Percentiles rank a stretch among this genome's conserved stretches.
Conservation (phyloP, 2,113 vertebrate genomes). For the Podiceps cristatus region DNA sequence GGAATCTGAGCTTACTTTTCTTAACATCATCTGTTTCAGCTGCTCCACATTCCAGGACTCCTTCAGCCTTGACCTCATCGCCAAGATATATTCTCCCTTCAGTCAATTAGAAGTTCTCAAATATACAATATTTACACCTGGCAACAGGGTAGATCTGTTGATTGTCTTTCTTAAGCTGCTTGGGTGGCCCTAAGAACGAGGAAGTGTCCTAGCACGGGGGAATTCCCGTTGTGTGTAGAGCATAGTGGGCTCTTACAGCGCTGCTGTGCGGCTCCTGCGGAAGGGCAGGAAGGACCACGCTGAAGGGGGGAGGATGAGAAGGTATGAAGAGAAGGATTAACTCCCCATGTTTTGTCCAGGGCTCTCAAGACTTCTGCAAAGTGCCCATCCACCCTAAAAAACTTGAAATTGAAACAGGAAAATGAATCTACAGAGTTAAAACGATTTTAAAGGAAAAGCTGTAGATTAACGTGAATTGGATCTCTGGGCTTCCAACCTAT, state of each 20-base stretch:
- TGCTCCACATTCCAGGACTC: constrained; percentile 62
- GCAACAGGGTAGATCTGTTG: constrained; percentile 7
- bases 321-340: not conserved
- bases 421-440: not conserved
- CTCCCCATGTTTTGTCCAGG: not conserved
- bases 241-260: not conserved
- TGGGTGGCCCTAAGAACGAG: constrained; percentile 39
- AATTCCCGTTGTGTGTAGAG: not conserved
- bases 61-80: constrained; percentile 52
- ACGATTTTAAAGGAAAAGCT: not conserved
- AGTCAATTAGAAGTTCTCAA: constrained; percentile 47
- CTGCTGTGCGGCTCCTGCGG: not conserved
- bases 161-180: constrained; percentile 1
- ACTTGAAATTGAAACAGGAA: not conserved
- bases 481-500: not conserved
- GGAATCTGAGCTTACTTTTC: constrained; percentile 54
- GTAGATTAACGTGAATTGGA: not conserved
- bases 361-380: not conserved
- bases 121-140: constrained; percentile 22
- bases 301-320: not conserved
- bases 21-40: constrained; percentile 47
- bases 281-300: not conserved
- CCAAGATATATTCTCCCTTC: constrained; percentile 7
- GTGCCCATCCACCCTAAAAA: not conserved
- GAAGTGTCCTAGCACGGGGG: not conserved